Evolutionary conservation across 2,888 invertebrate species (phyloP).

Genomic region (Meghimatium bilineatum): DNA sequence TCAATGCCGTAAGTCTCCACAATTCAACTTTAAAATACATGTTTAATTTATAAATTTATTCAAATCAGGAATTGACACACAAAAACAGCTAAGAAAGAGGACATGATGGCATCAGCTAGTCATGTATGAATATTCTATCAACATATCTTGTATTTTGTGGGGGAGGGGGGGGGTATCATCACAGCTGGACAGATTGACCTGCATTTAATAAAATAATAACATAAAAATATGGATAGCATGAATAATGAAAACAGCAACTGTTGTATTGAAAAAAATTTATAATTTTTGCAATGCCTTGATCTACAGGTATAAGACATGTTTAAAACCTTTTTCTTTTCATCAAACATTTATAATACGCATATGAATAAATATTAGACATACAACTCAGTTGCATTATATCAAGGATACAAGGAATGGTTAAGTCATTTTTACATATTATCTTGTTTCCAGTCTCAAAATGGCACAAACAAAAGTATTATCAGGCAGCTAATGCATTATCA

Average conservation of each 20-base stretch:
- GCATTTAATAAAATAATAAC: slow-evolving; percentile 27
- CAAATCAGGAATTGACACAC: not conserved
- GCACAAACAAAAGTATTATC: slow-evolving; percentile 33
- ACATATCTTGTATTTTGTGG: not conserved
- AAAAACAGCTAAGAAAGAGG: not conserved
- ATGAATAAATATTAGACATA: slow-evolving; percentile 9
- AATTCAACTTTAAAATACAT: not conserved
- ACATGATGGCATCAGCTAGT: not conserved
- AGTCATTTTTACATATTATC: not conserved
- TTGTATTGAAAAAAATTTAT: not conserved
- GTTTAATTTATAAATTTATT: not conserved
- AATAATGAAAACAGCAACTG: slow-evolving; percentile 5
- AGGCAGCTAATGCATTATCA: slow-evolving; percentile 16
- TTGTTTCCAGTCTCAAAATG: slow-evolving; percentile 36
- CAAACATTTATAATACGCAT: slow-evolving; percentile 20
- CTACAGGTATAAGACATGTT: slow-evolving; percentile 27
- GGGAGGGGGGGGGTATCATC: not conserved
- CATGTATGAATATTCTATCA: not conserved
- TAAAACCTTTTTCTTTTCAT: not conserved
- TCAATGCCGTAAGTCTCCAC: not conserved
- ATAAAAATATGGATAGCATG: not conserved
- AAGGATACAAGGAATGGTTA: slow-evolving; percentile 45
- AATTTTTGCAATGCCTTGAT: too few relatives aligned
- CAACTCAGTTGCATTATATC: slow-evolving; percentile 19
- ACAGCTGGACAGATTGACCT: slow-evolving; percentile 33